Percentiles rank a stretch among this genome's conserved stretches.
These are phyloP conservation scores for Polypterus senegalus DNA, from an alignment of 2,113 vertebrate genomes.

Conservation along the genomic window DNA sequence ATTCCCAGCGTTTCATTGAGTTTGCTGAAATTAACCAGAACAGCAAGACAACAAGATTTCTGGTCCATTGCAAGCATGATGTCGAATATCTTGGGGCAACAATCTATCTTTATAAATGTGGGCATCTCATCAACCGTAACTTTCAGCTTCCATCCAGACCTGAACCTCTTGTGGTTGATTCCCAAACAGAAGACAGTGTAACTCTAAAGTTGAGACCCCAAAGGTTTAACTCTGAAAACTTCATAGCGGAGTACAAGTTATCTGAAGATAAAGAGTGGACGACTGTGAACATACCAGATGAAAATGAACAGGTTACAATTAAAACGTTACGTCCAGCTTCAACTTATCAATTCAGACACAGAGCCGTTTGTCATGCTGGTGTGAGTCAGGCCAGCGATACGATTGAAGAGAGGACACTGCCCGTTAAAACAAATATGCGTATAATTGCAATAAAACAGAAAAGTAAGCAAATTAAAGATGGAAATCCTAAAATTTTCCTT, in stretches of 20 bases:
- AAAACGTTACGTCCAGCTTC: slow-evolving; percentile 13
- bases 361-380: slow-evolving; percentile 22
- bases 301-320: slow-evolving; percentile 4
- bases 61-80: slow-evolving; percentile 19
- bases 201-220: slow-evolving; percentile 15
- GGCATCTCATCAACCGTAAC: slow-evolving; percentile 9
- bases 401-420: not conserved
- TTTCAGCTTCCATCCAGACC: slow-evolving; percentile 23
- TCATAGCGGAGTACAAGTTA: slow-evolving; percentile 17
- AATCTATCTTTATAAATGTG: slow-evolving; percentile 22
- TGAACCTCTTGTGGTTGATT: slow-evolving; percentile 2
- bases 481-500: no score
- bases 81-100: slow-evolving; percentile 11
- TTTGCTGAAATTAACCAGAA: slow-evolving; percentile 18
- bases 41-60: slow-evolving; percentile 12
- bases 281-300: slow-evolving; percentile 10
- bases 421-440: not conserved
- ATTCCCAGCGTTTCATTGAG: slow-evolving; percentile 15
- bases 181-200: slow-evolving; percentile 16
- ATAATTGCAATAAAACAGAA: no score
- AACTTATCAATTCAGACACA: slow-evolving; percentile 18
- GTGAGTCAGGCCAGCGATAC: slow-evolving; percentile 16
- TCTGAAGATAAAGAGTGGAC: slow-evolving; percentile 10
- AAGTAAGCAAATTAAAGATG: no score
- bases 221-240: slow-evolving; percentile 4